A percentile compares a stretch with the other conserved stretches of the same genome.
Evolutionary conservation across 2,797 vertebrate genomes (phyloP).

Genomic region (Anniella stebbinsi): DNA sequence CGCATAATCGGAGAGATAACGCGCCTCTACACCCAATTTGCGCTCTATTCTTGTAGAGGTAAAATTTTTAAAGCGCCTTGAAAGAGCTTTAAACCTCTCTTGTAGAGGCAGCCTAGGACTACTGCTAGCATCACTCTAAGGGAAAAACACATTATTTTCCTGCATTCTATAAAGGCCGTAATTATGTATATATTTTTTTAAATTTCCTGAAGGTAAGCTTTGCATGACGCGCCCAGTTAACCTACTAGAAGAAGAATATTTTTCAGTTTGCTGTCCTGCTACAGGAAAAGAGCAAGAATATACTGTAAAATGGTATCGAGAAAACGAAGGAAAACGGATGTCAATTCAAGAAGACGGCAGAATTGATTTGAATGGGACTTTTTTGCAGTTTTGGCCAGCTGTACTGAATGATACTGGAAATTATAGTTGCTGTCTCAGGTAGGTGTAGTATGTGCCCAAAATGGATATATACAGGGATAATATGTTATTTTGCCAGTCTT

Average conservation of each 20-base stretch:
- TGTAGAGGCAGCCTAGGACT: no score
- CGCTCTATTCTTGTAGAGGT: no score
- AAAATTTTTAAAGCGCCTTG: no score
- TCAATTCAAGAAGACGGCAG: conserved; percentile 51
- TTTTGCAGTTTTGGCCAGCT: conserved; percentile 81
- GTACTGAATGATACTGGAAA: conserved; percentile 73
- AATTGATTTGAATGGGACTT: conserved; percentile 55
- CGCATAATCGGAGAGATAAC: no score
- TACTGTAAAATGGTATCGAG: conserved; percentile 73
- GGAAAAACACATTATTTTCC: background rate
- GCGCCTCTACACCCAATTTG: no score
- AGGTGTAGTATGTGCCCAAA: conserved; percentile 20
- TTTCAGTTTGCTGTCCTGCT: conserved; percentile 73
- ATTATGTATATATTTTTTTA: background rate
- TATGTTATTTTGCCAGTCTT: background rate
- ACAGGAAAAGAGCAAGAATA: background rate
- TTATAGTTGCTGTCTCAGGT: conserved; percentile 75
- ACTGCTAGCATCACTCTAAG: background rate
- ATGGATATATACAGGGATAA: conserved; percentile 9
- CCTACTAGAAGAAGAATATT: conserved; percentile 78
- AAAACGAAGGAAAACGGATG: conserved; percentile 25
- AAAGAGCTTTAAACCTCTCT: no score
- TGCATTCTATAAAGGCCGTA: background rate
- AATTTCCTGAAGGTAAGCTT: conserved; percentile 56
- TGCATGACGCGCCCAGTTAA: conserved; percentile 57